phyloP scores from a whole-genome alignment of 1,140 invertebrate genomes.

The Drosophila oshimai region DNA sequence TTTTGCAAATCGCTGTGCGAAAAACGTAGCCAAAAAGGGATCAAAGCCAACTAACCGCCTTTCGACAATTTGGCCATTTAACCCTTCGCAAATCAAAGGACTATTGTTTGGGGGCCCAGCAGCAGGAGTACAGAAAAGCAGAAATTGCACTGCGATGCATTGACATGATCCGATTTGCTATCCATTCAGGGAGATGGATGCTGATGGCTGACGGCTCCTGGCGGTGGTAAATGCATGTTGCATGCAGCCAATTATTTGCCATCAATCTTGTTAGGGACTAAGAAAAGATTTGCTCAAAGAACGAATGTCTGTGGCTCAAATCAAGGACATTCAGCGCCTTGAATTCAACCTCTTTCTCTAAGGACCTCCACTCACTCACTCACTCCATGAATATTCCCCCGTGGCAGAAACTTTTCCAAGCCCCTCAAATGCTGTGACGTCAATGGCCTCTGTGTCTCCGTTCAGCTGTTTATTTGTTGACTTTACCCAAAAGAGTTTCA shows the following conservation, averaged over 20 bases:
- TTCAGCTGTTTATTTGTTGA: conserved; percentile 48
- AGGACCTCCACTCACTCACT: conserved; percentile 1
- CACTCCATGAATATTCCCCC: conserved; percentile 1
- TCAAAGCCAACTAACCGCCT: conserved; percentile 47
- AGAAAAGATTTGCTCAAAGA: conserved; percentile 3
- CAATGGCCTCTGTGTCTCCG: conserved; percentile 34
- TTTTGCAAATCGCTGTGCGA: conserved; percentile 47
- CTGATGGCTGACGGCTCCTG: conserved; percentile 32
- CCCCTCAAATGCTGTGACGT: conserved; percentile 38
- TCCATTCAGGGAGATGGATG: conserved; percentile 19
- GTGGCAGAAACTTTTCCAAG: conserved; percentile 23
- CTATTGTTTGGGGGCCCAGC: conserved; percentile 42
- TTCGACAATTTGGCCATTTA: conserved; percentile 51
- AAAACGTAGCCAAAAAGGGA: conserved; percentile 37
- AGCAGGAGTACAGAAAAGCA: too few relatives aligned
- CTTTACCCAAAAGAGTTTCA: conserved; percentile 50
- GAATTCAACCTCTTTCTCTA: not conserved
- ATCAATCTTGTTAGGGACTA: conserved; percentile 32
- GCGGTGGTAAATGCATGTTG: too few relatives aligned
- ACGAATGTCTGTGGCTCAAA: not conserved
- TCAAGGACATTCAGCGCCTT: conserved; percentile 17
- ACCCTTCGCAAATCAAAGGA: conserved; percentile 56
- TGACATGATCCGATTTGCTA: conserved; percentile 68
- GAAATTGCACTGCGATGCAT: conserved; percentile 51
- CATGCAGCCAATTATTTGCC: conserved; percentile 14